Conservation (phyloP, 2,888 invertebrate genomes). For the Terebella lapidaria region DNA sequence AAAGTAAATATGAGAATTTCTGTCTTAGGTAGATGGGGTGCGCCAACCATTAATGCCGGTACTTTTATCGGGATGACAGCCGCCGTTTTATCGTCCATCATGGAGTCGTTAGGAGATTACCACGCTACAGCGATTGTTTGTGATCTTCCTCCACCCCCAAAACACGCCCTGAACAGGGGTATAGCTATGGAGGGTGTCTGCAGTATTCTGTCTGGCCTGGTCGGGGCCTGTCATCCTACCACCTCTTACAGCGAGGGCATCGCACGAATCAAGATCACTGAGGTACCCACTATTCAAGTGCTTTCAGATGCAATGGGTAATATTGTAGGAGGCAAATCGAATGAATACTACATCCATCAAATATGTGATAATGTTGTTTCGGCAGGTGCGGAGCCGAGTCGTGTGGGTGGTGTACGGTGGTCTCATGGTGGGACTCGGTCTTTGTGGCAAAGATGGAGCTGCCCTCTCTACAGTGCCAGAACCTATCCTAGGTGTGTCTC, state of each 20-base stretch:
- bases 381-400: neutral
- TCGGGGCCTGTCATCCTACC: constrained; percentile 79
- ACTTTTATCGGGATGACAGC: constrained; percentile 11
- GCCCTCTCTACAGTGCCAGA: constrained; percentile 7
- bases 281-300: no score
- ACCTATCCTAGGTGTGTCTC: constrained; percentile 4
- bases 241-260: constrained; percentile 83
- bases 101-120: constrained; percentile 14
- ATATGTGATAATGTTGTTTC: neutral
- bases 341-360: neutral
- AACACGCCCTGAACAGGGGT: constrained; percentile 14
- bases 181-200: constrained; percentile 71
- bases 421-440: neutral
- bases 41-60: constrained; percentile 4
- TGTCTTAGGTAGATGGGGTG: constrained; percentile 9
- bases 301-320: no score
- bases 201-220: constrained; percentile 71
- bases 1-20: no score
- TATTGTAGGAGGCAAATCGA: no score
- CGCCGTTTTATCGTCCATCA: constrained; percentile 8
- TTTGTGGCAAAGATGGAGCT: constrained; percentile 6
- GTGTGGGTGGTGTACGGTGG: neutral
- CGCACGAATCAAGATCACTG: constrained; percentile 77
- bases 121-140: constrained; percentile 10
- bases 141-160: constrained; percentile 8